Base-by-base conservation (phyloP, 2,888 invertebrate species). In the Aphodius sticticus region DNA sequence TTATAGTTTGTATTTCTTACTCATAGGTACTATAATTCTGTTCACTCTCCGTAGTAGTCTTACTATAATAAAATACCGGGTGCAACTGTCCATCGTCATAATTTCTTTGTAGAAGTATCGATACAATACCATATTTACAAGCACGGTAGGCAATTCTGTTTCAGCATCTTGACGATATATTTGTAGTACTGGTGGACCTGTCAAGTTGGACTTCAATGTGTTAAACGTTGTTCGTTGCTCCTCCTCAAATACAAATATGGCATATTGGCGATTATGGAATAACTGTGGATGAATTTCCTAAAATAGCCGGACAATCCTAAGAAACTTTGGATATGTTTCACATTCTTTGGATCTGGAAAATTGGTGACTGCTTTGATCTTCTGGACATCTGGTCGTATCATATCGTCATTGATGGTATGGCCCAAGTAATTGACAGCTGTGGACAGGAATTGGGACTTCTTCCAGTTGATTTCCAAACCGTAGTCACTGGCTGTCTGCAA, bases 401-500 rank as follows among this genome's bases (percentile, higher is more conserved):
- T 70, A 0, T 9, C 70, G 16, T 70, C 70, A 70, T 9, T 70
- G 26, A 26, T 26, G 26, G n/a, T 12, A 76, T 86, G 83, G 9
- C 86, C 86, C 16, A 88, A 79, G 16, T 36, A 76, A 16, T 70
- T 37, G 16, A 75, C 72, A 6, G 9, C 74, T 16, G 26, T 76
- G 72, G 85, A 81, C 35, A 88, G n/a, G 78, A 89, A 86, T 12
- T 87, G 84, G 77, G 87, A 87, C 82, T 88, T 88, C 36, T 85
- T 85, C 83, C 82, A 85, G 35, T 87, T 87, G 76, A 85, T 82
- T 82, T 85, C 77, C 76, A 86, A 78, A 14, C 85, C 84, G 74
- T 84, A 82, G 14, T 84, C 83, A 81, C 81, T 76, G 6, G 83
- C 82, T 74, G 71, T 84, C n/a, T 79, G 76, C 16, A 84, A 84